phyloP scores from a whole-genome alignment of 2,797 vertebrate genomes.

The Lithobates pipiens region DNA sequence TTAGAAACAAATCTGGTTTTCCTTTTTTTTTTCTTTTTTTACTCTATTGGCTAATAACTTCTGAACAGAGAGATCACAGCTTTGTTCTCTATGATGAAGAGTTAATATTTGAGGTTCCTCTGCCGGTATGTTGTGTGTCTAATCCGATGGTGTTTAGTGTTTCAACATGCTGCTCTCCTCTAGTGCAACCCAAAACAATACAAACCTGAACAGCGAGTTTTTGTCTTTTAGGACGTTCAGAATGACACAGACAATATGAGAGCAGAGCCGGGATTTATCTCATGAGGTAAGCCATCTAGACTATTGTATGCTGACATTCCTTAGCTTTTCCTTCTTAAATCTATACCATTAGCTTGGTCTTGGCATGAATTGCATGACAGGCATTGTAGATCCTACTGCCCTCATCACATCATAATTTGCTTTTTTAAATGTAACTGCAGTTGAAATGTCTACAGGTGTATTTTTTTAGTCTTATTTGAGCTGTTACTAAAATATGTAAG shows the following conservation, averaged over 20 bases:
- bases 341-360: too few species aligned
- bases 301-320: not conserved
- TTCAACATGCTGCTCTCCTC: slow-evolving; percentile 35
- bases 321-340: too few species aligned
- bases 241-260: not conserved
- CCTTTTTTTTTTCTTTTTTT: too few species aligned
- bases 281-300: slow-evolving; percentile 18
- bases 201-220: slow-evolving; percentile 45
- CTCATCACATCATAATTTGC: too few species aligned
- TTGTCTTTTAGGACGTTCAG: not conserved
- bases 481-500: too few species aligned
- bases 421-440: too few species aligned
- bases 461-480: too few species aligned
- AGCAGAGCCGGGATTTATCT: slow-evolving; percentile 2
- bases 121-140: slow-evolving; percentile 51
- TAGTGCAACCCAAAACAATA: slow-evolving; percentile 53
- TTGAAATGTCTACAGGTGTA: too few species aligned
- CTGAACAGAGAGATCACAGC: not conserved
- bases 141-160: slow-evolving; percentile 35
- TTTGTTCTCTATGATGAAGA: not conserved
- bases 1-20: too few species aligned
- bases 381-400: too few species aligned
- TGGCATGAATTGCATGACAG: too few species aligned
- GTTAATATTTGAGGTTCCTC: slow-evolving; percentile 25
- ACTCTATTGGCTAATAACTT: too few species aligned